A percentile compares a stretch with the other conserved stretches of the same genome.
These are phyloP conservation scores for Trachymyrmex septentrionalis DNA, from an alignment of 1,140 invertebrate species.

Conservation along the genomic window DNA sequence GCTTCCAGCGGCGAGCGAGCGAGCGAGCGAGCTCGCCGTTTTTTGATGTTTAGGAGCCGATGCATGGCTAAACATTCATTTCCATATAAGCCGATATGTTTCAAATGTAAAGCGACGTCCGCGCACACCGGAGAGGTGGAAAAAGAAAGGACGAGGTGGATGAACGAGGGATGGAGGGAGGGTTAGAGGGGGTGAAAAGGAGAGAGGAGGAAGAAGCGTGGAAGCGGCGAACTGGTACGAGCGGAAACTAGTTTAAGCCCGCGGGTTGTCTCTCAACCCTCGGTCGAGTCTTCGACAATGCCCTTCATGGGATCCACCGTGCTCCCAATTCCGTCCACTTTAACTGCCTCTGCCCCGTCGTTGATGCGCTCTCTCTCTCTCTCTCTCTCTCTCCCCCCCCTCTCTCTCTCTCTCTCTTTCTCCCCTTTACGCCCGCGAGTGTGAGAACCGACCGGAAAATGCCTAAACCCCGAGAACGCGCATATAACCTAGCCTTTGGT, in stretches of 20 bases:
- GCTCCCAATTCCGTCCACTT: conserved; percentile 74
- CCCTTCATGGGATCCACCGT: conserved; percentile 72
- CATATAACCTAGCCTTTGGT: neutral
- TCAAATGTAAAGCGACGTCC: conserved; percentile 80
- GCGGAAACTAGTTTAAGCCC: conserved; percentile 74
- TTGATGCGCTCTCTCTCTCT: conserved; percentile 25
- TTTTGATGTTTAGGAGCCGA: conserved; percentile 73
- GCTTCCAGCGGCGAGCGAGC: conserved; percentile 63
- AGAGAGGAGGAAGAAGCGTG: conserved; percentile 54
- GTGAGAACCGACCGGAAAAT: conserved; percentile 75
- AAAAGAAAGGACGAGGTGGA: conserved; percentile 72
- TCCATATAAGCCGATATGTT: conserved; percentile 83
- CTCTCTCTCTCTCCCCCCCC: neutral
- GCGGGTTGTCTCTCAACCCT: conserved; percentile 73
- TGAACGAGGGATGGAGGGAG: conserved; percentile 41
- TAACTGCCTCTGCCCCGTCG: conserved; percentile 68
- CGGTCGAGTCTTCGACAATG: conserved; percentile 67
- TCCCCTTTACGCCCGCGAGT: conserved; percentile 58
- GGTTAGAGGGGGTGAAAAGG: conserved; percentile 52
- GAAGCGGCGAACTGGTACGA: conserved; percentile 73
- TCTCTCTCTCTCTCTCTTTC: neutral
- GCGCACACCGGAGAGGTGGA: conserved; percentile 53
- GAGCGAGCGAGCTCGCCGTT: conserved; percentile 52
- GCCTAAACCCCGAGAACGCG: conserved; percentile 28
- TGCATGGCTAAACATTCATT: conserved; percentile 82